A percentile compares a stretch with the other conserved stretches of the same genome.
Conservation (phyloP, 2,113 vertebrate species). For the Elachura formosa region DNA sequence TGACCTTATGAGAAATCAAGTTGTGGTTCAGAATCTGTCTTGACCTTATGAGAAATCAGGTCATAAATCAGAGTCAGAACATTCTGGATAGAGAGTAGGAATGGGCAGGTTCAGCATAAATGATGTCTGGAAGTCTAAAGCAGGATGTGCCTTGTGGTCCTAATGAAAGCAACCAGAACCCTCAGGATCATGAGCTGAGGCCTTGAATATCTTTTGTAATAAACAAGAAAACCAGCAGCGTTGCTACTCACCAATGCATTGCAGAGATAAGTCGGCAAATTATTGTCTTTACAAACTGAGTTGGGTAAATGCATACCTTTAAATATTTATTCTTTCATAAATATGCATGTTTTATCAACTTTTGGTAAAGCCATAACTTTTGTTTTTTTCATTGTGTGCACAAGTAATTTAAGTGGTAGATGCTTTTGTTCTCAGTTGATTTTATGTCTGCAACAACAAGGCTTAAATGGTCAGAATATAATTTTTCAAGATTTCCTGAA, state of each 20-base stretch:
- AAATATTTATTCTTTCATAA: slow-evolving; percentile 33
- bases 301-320: neutral
- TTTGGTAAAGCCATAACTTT: neutral
- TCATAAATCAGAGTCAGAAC: neutral
- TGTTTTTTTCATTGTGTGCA: neutral
- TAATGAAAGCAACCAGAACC: neutral
- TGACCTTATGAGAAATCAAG: neutral
- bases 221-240: neutral
- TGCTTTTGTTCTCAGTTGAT: neutral
- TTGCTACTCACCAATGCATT: neutral
- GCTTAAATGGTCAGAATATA: neutral
- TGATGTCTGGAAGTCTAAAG: neutral
- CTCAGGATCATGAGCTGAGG: neutral
- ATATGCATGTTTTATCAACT: neutral
- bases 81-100: neutral
- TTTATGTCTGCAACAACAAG: neutral
- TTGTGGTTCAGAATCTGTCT: neutral
- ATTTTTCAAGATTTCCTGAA: neutral
- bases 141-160: neutral
- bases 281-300: neutral
- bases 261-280: neutral
- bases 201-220: neutral
- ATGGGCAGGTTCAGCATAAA: neutral
- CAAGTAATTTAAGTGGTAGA: neutral
- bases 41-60: neutral